Conservation (phyloP, 2,888 invertebrate species). For the Philonicus albiceps region DNA sequence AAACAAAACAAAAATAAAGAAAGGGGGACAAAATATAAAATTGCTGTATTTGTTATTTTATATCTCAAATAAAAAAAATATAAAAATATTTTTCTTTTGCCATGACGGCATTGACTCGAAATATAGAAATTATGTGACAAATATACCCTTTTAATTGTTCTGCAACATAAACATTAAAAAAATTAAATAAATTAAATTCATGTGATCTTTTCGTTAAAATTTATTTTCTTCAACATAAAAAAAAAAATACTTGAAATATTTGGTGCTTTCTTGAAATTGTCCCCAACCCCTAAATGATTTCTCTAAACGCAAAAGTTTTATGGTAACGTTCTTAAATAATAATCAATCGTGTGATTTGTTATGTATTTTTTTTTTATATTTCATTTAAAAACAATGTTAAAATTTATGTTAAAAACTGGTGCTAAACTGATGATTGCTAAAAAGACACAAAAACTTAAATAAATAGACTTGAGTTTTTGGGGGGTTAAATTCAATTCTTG, state of each 20-base stretch:
- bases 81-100: background rate
- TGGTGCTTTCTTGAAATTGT: slow-evolving; percentile 5
- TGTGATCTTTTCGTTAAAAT: background rate
- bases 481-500: background rate
- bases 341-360: background rate
- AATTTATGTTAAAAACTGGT: background rate
- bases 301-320: background rate
- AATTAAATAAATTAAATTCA: background rate
- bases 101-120: background rate
- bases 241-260: background rate
- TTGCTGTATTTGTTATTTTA: too few relatives aligned
- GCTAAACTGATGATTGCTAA: background rate
- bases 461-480: background rate
- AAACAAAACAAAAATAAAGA: background rate
- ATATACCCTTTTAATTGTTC: background rate
- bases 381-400: background rate
- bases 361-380: background rate
- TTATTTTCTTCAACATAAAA: background rate
- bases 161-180: background rate
- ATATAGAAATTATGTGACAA: slow-evolving; percentile 1
- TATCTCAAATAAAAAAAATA: too few relatives aligned
- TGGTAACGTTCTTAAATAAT: slow-evolving; percentile 1
- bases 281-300: background rate
- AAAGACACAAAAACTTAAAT: background rate
- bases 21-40: too few relatives aligned